These are phyloP conservation scores for Podocnemis expansa DNA, from an alignment of 2,113 vertebrate genomes.

Conservation along the genomic window DNA sequence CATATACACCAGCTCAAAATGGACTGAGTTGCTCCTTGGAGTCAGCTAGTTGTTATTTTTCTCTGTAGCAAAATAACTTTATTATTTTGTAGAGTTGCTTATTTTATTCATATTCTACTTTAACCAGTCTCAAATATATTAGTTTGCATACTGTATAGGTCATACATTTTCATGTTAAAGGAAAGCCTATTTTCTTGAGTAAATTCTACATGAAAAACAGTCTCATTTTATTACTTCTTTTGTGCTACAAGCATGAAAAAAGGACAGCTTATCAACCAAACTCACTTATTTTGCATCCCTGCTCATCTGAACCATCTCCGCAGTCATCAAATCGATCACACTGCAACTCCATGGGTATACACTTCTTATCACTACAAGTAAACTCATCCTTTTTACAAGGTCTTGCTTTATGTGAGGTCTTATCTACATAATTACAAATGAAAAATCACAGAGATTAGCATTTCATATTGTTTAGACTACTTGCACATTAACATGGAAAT, in stretches of 20 bases:
- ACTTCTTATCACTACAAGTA: conserved; percentile 88
- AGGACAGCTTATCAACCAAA: conserved; percentile 14
- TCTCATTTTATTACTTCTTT: neutral
- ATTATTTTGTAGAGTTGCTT: neutral
- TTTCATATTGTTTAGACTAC: neutral
- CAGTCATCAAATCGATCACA: conserved; percentile 95
- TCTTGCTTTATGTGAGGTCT: conserved; percentile 79
- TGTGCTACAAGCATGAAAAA: neutral
- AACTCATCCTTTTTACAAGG: conserved; percentile 96
- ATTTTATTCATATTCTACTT: neutral
- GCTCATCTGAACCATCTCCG: conserved; percentile 94
- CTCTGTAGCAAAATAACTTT: neutral
- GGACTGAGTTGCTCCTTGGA: neutral
- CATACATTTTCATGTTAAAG: neutral
- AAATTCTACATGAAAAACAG: neutral
- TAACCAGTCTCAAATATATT: neutral
- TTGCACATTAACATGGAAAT: neutral
- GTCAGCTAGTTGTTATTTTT: neutral
- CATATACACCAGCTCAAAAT: neutral
- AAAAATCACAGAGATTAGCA: conserved; percentile 22
- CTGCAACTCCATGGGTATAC: conserved; percentile 88
- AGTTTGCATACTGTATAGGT: neutral
- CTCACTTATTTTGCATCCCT: conserved; percentile 92
- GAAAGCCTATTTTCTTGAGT: neutral
- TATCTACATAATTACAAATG: conserved; percentile 77